These are phyloP conservation scores for Julus scanicus DNA, from an alignment of 2,888 invertebrate genomes.

Conservation along the genomic window DNA sequence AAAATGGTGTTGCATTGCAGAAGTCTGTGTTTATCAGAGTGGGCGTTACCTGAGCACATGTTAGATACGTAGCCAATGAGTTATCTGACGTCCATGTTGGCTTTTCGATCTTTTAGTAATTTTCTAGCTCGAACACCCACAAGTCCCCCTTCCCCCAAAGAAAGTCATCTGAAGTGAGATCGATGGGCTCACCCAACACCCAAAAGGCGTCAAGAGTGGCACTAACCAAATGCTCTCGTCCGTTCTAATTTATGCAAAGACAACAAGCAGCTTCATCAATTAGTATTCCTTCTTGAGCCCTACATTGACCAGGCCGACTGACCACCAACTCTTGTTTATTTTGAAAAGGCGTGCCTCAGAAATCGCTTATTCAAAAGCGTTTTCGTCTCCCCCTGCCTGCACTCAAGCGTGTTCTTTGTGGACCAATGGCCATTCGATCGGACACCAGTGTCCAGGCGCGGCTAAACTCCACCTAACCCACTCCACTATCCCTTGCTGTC, in stretches of 20 bases:
- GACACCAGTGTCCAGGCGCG: neutral
- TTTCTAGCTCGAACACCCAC: neutral
- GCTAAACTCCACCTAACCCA: too few relatives aligned
- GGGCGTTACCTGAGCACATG: too few relatives aligned
- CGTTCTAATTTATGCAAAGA: neutral
- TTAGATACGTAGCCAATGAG: too few relatives aligned
- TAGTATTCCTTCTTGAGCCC: neutral
- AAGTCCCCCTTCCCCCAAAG: neutral
- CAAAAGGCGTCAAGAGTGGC: neutral
- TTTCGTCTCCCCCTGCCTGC: neutral
- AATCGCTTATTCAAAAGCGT: neutral
- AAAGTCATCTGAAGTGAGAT: neutral
- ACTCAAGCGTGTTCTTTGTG: neutral
- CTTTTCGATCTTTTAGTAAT: too few relatives aligned
- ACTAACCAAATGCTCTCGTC: neutral
- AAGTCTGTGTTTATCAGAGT: too few relatives aligned
- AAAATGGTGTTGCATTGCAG: too few relatives aligned
- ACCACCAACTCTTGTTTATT: neutral
- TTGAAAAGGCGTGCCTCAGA: constrained; percentile 1
- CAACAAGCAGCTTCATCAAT: neutral
- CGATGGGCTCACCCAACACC: neutral
- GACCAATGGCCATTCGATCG: neutral
- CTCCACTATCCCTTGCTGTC: neutral
- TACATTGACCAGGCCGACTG: neutral
- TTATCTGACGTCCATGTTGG: too few relatives aligned